Percentiles rank a stretch among this genome's conserved stretches.
phyloP scores from a whole-genome alignment of 2,113 vertebrate genomes.

The Eublepharis macularius region DNA sequence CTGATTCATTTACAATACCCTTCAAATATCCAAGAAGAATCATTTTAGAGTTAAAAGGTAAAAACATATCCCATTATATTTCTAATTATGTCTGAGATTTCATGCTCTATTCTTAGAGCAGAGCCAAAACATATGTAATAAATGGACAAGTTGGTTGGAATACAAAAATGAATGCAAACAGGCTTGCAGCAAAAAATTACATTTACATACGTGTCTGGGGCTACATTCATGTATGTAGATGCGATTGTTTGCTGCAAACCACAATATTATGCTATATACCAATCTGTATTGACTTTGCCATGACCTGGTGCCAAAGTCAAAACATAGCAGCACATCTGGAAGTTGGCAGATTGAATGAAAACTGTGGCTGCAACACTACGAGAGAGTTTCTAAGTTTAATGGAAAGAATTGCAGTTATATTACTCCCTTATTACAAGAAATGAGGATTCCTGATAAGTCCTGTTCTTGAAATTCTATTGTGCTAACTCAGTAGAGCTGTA shows the following conservation, averaged over 20 bases:
- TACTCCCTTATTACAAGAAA: background rate
- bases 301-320: background rate
- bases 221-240: no score
- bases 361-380: background rate
- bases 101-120: no score
- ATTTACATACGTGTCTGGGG: background rate
- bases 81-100: no score
- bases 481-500: background rate
- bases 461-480: background rate
- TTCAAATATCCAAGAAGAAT: no score
- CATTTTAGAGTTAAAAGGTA: no score
- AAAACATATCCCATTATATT: no score
- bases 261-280: background rate
- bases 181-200: background rate
- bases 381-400: background rate
- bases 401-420: background rate
- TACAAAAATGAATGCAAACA: background rate
- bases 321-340: background rate
- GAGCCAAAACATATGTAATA: no score
- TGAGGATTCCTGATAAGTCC: background rate
- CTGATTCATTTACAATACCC: no score
- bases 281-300: background rate
- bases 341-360: background rate
- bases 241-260: no score
- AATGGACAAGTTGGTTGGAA: no score